phyloP scores from a whole-genome alignment of 2,113 vertebrate species.

The Suncus etruscus region DNA sequence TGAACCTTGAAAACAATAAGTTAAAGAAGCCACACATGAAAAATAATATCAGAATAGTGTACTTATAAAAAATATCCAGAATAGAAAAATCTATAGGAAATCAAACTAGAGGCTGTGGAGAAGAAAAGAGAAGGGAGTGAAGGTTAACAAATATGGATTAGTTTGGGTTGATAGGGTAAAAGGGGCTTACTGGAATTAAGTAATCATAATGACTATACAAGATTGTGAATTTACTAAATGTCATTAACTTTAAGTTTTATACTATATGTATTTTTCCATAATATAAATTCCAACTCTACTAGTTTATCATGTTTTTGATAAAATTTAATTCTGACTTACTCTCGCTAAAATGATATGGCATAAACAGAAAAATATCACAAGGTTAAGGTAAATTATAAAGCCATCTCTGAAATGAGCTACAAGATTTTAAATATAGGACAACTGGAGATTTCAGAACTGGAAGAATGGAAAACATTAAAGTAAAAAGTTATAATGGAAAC shows the following conservation, averaged over 20 bases:
- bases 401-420: slow-evolving; percentile 39
- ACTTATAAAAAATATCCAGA: slow-evolving; percentile 45
- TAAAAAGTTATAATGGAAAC: slow-evolving; percentile 43
- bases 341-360: background rate
- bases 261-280: slow-evolving; percentile 54
- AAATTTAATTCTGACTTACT: background rate
- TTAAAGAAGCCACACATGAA: slow-evolving; percentile 47
- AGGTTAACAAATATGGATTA: slow-evolving; percentile 47
- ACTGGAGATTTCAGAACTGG: background rate
- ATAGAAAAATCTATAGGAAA: slow-evolving; percentile 39
- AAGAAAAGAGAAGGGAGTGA: background rate
- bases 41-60: slow-evolving; percentile 14
- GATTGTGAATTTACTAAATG: slow-evolving; percentile 31
- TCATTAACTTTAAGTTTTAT: slow-evolving; percentile 36
- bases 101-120: slow-evolving; percentile 13
- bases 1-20: slow-evolving; percentile 50
- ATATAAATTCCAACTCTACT: background rate
- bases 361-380: slow-evolving; percentile 26
- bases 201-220: slow-evolving; percentile 17
- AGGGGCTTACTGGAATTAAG: slow-evolving; percentile 50
- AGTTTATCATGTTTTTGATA: slow-evolving; percentile 30
- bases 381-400: slow-evolving; percentile 55
- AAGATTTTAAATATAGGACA: slow-evolving; percentile 41
- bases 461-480: slow-evolving; percentile 55
- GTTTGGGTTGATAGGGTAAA: slow-evolving; percentile 11